These are phyloP conservation scores for Leucoptera coffeella DNA, from an alignment of 2,888 invertebrate genomes.

Conservation along the genomic window DNA sequence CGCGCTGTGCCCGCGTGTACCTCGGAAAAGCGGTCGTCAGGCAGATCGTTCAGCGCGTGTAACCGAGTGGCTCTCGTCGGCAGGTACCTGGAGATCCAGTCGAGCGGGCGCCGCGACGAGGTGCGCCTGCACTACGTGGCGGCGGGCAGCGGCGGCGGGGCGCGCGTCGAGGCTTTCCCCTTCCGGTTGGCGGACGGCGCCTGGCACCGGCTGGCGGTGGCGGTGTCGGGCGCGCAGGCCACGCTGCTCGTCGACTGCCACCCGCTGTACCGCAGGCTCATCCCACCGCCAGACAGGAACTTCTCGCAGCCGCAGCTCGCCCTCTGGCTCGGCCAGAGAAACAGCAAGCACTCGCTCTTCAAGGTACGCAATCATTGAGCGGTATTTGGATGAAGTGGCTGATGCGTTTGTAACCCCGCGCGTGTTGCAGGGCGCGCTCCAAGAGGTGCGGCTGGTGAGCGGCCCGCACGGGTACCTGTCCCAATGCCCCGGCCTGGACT, in stretches of 20 bases:
- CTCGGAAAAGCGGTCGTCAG: slow-evolving; percentile 42
- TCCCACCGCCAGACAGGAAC: slow-evolving; percentile 72
- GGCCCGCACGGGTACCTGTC: slow-evolving; percentile 81
- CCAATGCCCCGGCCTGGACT: slow-evolving; percentile 81
- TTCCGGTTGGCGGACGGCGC: slow-evolving; percentile 80
- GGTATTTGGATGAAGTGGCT: too few species aligned
- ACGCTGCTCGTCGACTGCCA: slow-evolving; percentile 84
- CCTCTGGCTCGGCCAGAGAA: slow-evolving; percentile 85
- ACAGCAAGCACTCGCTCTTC: slow-evolving; percentile 77
- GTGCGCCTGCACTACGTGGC: slow-evolving; percentile 78
- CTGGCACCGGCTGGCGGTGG: slow-evolving; percentile 83
- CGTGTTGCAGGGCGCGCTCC: slow-evolving; percentile 78
- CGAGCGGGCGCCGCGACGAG: slow-evolving; percentile 82
- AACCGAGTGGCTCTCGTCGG: too few species aligned
- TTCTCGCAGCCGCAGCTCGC: slow-evolving; percentile 67
- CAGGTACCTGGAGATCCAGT: slow-evolving; percentile 88
- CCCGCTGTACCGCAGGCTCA: slow-evolving; percentile 73
- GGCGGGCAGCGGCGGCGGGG: slow-evolving; percentile 46
- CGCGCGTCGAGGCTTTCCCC: slow-evolving; percentile 81
- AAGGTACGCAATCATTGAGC: slow-evolving; percentile 61
- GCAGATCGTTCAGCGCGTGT: slow-evolving; percentile 17
- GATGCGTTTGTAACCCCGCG: slow-evolving; percentile 1
- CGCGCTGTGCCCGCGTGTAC: slow-evolving; percentile 50
- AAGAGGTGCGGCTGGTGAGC: slow-evolving; percentile 80
- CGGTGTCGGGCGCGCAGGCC: slow-evolving; percentile 77